These are phyloP conservation scores for Ciconia boyciana DNA, from an alignment of 2,113 vertebrate genomes.

Conservation along the genomic window DNA sequence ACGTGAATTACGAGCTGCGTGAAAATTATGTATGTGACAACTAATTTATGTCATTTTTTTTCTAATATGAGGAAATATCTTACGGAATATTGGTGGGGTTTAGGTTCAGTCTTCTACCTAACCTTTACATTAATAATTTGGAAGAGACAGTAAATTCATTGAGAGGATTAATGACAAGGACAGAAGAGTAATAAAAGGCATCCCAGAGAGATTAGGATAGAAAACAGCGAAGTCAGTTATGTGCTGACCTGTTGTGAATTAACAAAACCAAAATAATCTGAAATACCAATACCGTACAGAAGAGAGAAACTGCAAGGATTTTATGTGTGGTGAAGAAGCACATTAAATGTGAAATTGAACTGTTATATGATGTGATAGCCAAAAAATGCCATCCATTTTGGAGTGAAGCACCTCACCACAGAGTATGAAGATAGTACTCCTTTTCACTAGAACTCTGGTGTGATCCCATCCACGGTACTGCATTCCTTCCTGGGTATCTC, in stretches of 20 bases:
- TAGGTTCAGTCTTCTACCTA: slow-evolving; percentile 4
- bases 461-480: background rate
- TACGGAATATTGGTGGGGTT: background rate
- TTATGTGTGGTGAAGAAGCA: background rate
- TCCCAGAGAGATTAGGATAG: background rate
- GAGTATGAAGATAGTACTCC: background rate
- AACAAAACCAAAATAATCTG: background rate
- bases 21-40: background rate
- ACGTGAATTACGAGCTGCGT: background rate
- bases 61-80: background rate
- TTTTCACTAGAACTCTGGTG: background rate
- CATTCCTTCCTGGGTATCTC: background rate
- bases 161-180: slow-evolving; percentile 1
- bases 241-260: background rate
- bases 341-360: background rate
- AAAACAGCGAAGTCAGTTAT: background rate
- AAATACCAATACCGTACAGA: background rate
- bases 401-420: background rate
- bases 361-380: background rate
- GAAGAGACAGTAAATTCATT: background rate
- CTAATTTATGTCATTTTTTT: background rate
- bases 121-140: slow-evolving; percentile 32
- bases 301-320: background rate
- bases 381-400: background rate
- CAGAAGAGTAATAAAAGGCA: background rate